phyloP scores from a whole-genome alignment of 2,797 vertebrate genomes.

The Sebastes melanostomus region DNA sequence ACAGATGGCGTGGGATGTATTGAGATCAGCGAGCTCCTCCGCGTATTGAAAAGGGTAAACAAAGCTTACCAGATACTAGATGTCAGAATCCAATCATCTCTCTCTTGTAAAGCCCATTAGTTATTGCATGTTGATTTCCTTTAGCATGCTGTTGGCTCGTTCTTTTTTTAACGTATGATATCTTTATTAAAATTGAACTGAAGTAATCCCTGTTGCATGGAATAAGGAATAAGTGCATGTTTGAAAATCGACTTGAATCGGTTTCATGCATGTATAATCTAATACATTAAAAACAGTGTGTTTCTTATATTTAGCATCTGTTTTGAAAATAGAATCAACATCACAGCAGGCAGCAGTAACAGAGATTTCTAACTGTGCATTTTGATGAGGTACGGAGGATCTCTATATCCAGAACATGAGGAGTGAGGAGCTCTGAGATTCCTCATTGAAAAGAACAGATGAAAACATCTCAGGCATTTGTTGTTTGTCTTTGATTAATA shows the following conservation, averaged over 20 bases:
- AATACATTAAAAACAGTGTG: background rate
- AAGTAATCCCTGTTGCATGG: background rate
- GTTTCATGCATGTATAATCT: background rate
- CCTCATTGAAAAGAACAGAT: background rate
- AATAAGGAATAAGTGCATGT: background rate
- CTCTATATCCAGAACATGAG: constrained; percentile 17
- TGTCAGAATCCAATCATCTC: constrained; percentile 58
- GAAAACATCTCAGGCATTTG: background rate
- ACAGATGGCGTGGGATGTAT: constrained; percentile 64
- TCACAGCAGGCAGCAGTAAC: constrained; percentile 2
- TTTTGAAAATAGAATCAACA: background rate
- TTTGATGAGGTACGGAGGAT: constrained; percentile 5
- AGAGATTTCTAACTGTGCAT: constrained; percentile 15
- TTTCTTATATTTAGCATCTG: constrained; percentile 3
- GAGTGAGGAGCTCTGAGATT: background rate
- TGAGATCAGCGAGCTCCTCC: constrained; percentile 52
- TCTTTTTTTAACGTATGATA: background rate
- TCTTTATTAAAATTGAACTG: background rate
- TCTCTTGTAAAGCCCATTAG: constrained; percentile 14
- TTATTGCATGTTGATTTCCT: constrained; percentile 1
- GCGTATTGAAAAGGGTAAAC: constrained; percentile 61
- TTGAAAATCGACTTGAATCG: background rate
- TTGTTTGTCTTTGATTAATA: constrained; percentile 24
- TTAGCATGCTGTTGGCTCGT: background rate
- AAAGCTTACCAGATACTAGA: constrained; percentile 51